Conservation (phyloP, 1,140 invertebrate genomes). For the Alviniconcha marisindica region DNA sequence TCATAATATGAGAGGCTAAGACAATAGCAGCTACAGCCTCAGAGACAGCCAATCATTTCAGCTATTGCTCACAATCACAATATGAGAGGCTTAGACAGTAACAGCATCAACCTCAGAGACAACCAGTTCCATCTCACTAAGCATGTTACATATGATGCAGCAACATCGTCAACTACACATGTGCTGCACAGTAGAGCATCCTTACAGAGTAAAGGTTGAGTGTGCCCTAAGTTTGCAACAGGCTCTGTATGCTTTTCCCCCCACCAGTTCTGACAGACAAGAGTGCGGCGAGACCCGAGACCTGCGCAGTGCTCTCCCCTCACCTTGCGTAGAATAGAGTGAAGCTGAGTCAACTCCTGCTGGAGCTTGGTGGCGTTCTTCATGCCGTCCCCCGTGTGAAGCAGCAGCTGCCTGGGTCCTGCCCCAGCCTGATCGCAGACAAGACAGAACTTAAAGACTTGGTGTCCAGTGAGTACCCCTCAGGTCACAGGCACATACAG, state of each 20-base stretch:
- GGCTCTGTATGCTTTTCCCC: no score
- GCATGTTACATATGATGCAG: no score
- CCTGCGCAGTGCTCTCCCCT: neutral
- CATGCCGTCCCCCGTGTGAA: conserved; percentile 50
- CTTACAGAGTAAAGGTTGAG: neutral
- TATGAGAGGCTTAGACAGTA: neutral
- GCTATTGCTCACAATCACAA: no score
- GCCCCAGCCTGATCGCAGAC: conserved; percentile 40
- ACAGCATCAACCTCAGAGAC: neutral
- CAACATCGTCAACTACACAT: neutral
- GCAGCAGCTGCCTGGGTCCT: conserved; percentile 49
- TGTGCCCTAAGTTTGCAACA: no score
- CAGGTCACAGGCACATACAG: neutral
- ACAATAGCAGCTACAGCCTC: no score
- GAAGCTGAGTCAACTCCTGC: conserved; percentile 44
- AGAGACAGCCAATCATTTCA: no score
- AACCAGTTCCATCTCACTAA: no score
- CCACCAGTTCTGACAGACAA: neutral
- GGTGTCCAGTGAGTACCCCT: no score
- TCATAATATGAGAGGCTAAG: neutral
- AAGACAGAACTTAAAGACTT: no score
- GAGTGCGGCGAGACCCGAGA: no score
- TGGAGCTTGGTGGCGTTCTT: conserved; percentile 49
- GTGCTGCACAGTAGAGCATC: neutral
- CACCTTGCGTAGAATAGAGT: conserved; percentile 48